Percentiles rank a stretch among this genome's conserved stretches.
Conservation (phyloP, 2,888 invertebrate species). For the Elegia similella region DNA sequence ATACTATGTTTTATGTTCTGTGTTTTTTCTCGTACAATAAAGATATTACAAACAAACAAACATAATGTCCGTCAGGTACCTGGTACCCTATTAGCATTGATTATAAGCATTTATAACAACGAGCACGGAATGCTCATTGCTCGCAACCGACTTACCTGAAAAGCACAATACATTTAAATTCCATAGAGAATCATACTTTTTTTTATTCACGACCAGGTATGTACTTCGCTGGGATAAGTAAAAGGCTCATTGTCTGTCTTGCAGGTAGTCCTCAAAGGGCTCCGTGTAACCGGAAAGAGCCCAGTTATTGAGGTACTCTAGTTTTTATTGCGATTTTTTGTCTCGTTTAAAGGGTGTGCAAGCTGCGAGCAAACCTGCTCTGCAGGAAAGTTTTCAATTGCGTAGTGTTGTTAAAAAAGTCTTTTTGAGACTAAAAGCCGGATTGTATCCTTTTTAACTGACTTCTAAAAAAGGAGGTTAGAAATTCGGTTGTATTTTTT, state of each 20-base stretch:
- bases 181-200: not conserved
- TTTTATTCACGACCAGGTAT: not conserved
- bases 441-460: no score
- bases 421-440: no score
- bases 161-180: conserved; percentile 10
- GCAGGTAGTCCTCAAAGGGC: conserved; percentile 2
- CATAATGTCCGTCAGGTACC: not conserved
- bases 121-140: not conserved
- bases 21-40: no score
- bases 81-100: not conserved
- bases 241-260: conserved; percentile 3
- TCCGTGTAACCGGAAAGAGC: conserved; percentile 10
- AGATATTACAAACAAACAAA: no score
- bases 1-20: no score
- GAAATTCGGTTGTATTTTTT: no score
- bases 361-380: conserved; percentile 14
- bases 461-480: no score
- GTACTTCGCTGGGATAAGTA: not conserved
- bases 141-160: not conserved
- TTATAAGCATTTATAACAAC: conserved; percentile 1
- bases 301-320: conserved; percentile 11
- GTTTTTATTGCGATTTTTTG: conserved; percentile 15
- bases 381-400: conserved; percentile 1
- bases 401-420: not conserved
- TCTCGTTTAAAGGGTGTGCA: conserved; percentile 15